Evolutionary conservation across 2,888 invertebrate species (phyloP).

Genomic region (Drosophila glabriapex): DNA sequence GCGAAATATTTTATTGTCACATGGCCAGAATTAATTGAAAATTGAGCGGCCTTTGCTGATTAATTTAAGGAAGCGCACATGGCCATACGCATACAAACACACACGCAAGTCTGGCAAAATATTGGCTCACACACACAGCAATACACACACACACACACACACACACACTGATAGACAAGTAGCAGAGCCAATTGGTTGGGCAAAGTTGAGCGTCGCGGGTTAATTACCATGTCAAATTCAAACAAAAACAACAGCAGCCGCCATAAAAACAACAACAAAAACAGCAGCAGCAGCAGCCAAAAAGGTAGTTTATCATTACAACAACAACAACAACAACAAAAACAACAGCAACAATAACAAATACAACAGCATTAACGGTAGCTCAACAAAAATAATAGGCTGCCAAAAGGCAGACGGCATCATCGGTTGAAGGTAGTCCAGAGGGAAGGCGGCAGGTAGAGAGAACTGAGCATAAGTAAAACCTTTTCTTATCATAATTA

Average conservation of each 20-base stretch:
- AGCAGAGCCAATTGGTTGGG: constrained; percentile 67
- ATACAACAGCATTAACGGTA: constrained; percentile 52
- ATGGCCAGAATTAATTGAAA: constrained; percentile 67
- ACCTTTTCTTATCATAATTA: constrained; percentile 82
- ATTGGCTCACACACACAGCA: neutral
- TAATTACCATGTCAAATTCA: constrained; percentile 81
- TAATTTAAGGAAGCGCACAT: constrained; percentile 77
- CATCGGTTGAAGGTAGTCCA: constrained; percentile 9
- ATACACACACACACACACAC: neutral
- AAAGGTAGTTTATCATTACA: constrained; percentile 79
- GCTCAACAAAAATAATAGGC: constrained; percentile 74
- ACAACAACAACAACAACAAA: constrained; percentile 60
- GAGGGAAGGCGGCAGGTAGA: constrained; percentile 10
- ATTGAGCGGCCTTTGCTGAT: constrained; percentile 73
- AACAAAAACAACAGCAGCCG: constrained; percentile 72
- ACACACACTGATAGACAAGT: neutral
- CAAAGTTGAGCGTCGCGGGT: constrained; percentile 81
- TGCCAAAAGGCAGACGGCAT: constrained; percentile 67
- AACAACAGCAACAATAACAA: constrained; percentile 47
- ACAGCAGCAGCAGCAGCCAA: constrained; percentile 20
- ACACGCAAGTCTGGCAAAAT: constrained; percentile 8
- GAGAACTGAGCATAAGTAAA: constrained; percentile 65
- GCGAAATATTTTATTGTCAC: constrained; percentile 68
- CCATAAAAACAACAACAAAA: constrained; percentile 36
- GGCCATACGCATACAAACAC: constrained; percentile 35